phyloP scores from a whole-genome alignment of 1,140 invertebrate genomes.

The Drosophila baimaii region DNA sequence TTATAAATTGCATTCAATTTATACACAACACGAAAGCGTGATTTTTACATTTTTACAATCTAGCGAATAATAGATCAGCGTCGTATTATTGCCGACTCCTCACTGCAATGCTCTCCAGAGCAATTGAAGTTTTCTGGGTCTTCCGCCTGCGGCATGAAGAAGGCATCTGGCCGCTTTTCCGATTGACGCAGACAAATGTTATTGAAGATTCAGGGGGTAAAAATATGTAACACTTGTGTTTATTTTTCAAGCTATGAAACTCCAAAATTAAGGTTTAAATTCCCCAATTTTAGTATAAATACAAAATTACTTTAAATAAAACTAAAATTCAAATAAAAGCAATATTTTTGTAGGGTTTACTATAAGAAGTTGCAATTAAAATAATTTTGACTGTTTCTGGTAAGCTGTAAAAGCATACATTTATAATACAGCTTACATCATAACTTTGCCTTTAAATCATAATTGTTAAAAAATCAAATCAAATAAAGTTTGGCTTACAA shows the following conservation, averaged over 20 bases:
- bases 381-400: not conserved
- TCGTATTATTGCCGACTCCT: conserved; percentile 63
- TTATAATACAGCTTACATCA: not conserved
- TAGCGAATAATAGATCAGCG: conserved; percentile 81
- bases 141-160: conserved; percentile 16
- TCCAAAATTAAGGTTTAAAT: not conserved
- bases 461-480: not conserved
- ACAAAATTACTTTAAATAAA: not conserved
- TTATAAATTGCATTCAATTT: conserved; percentile 83
- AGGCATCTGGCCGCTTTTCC: conserved; percentile 1
- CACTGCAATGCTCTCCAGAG: conserved; percentile 22
- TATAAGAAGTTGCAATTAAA: not conserved
- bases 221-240: not conserved
- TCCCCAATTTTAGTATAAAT: not conserved
- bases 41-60: conserved; percentile 83
- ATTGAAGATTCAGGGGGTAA: not conserved
- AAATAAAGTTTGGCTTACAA: not conserved
- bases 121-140: conserved; percentile 17
- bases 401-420: too few species aligned
- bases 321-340: not conserved
- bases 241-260: not conserved
- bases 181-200: conserved; percentile 8
- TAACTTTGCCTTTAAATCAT: not conserved
- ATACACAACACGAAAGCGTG: conserved; percentile 82
- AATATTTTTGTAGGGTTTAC: too few species aligned